Base-by-base conservation (phyloP, 2,888 invertebrate species). In the Eupithecia centaureata region DNA sequence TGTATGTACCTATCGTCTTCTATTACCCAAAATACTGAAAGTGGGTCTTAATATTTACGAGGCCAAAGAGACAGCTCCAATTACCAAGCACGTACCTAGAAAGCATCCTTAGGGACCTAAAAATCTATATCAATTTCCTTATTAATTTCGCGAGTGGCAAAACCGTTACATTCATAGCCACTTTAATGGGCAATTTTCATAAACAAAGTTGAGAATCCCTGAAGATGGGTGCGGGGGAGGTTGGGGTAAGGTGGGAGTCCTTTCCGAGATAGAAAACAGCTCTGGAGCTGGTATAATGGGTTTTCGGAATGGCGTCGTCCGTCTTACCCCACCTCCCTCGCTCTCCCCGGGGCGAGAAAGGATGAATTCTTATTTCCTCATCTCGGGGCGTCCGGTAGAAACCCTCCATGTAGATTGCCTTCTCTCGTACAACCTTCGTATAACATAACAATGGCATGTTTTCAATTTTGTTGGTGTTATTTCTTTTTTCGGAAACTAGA, bases 261-360 rank as follows among this genome's bases (percentile, higher is more conserved):
- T 87, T 86, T 90, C 90, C 92, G 88, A 93, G 87, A 88, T 90
- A 92, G 90, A 94, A 94, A 94, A 94, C 94, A 94, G 94, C 94
- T 93, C 94, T 91, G 89, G 94, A 91, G 94, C 94, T 94, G 93
- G 95, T 94, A 94, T 95, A 95, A 95, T 95, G 95, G 95, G 94
- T 94, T 94, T 94, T 94, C 94, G 95, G 95, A 95, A 95, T 95
- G 94, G 94, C 94, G 94, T 94, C 95, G 94, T 95, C 94, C 95
- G 94, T 95, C 95, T 95, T 94, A 72, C 89, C 87, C 89, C 91
- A 89, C 61, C 73, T 87, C 86, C 81, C 82, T 82, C 78, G 79
- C 78, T 79, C 79, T 79, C 77, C 82, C 84, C 87, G 82, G 83
- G 86, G 88, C 89, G 90, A 88, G 91, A 91, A 91, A 91, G 92